Evolutionary conservation across 2,113 vertebrate genomes (phyloP).

Genomic region (Pogona vitticeps): DNA sequence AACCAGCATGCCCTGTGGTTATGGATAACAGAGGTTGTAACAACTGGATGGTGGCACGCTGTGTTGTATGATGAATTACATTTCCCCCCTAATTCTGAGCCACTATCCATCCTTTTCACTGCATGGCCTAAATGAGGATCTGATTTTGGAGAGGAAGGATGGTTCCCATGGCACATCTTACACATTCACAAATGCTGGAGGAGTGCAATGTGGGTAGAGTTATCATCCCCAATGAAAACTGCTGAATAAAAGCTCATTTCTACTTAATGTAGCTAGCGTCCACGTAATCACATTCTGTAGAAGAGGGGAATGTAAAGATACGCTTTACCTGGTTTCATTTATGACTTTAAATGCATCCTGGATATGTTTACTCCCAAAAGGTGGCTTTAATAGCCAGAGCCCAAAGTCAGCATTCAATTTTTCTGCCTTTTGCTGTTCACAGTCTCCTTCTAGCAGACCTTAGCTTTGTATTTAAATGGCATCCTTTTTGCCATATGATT

Average conservation of each 20-base stretch:
- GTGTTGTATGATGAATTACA: too few relatives aligned
- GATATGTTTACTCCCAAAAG: neutral
- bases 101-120: too few relatives aligned
- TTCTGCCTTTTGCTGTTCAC: neutral
- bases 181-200: too few relatives aligned
- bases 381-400: neutral
- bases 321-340: neutral
- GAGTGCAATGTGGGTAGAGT: too few relatives aligned
- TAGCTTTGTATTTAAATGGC: neutral
- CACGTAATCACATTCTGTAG: neutral
- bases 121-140: too few relatives aligned
- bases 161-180: neutral
- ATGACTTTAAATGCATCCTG: neutral
- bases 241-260: too few relatives aligned
- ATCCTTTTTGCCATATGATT: neutral
- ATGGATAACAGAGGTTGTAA: too few relatives aligned
- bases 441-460: neutral
- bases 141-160: neutral
- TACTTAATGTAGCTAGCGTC: too few relatives aligned
- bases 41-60: too few relatives aligned
- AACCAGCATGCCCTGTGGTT: too few relatives aligned
- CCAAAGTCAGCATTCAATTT: neutral
- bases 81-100: too few relatives aligned
- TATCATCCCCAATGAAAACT: too few relatives aligned
- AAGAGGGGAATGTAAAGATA: neutral